phyloP scores from a whole-genome alignment of 2,797 vertebrate species.

The Sebastes minor region DNA sequence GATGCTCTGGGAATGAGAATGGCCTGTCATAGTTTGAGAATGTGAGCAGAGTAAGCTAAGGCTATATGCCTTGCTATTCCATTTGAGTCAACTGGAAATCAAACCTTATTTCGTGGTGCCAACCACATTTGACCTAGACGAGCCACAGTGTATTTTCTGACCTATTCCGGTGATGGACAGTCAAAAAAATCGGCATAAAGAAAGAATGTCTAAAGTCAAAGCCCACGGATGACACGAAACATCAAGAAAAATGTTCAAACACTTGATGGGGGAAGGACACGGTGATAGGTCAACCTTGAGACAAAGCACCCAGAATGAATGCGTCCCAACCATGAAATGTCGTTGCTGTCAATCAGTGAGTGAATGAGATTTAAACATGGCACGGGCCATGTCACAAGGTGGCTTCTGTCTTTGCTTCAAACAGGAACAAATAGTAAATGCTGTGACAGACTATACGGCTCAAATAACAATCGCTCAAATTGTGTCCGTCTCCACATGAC shows the following conservation, averaged over 20 bases:
- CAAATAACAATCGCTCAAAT: slow-evolving; percentile 41
- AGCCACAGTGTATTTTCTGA: slow-evolving; percentile 1
- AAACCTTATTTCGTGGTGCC: background rate
- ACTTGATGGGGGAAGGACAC: slow-evolving; percentile 50
- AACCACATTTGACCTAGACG: background rate
- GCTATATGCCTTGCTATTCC: background rate
- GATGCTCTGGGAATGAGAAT: too few species aligned
- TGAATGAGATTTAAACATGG: slow-evolving; percentile 55
- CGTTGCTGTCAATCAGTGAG: slow-evolving; percentile 67
- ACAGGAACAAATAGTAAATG: slow-evolving; percentile 30
- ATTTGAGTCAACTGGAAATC: slow-evolving; percentile 10
- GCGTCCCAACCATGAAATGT: slow-evolving; percentile 73
- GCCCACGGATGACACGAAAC: slow-evolving; percentile 45
- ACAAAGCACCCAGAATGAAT: slow-evolving; percentile 60
- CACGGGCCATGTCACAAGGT: slow-evolving; percentile 47
- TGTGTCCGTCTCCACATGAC: slow-evolving; percentile 14
- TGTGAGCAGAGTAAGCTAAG: background rate
- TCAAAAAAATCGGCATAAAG: slow-evolving; percentile 10
- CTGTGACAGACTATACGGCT: slow-evolving; percentile 21
- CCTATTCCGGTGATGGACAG: slow-evolving; percentile 14
- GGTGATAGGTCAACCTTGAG: slow-evolving; percentile 73
- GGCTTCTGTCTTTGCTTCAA: slow-evolving; percentile 44
- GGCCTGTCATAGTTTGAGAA: background rate
- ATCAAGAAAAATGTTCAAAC: slow-evolving; percentile 59
- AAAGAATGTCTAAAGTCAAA: slow-evolving; percentile 45